Evolutionary conservation across 2,888 invertebrate species (phyloP).

Genomic region (Nowickia ferox): DNA sequence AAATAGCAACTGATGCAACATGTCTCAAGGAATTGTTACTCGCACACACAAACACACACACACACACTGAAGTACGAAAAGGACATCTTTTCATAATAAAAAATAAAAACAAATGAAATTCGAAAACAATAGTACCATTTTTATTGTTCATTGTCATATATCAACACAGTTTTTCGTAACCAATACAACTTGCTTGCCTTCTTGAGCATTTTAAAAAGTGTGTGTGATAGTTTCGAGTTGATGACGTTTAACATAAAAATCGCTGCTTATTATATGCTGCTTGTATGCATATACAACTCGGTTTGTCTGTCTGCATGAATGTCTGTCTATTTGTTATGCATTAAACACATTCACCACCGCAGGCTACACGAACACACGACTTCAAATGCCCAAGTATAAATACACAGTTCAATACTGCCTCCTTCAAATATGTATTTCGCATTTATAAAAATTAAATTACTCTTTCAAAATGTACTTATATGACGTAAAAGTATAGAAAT

Average conservation of each 20-base stretch:
- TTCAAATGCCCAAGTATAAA: too few species aligned
- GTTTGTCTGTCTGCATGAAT: not conserved
- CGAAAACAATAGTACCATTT: constrained; percentile 68
- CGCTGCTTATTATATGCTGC: constrained; percentile 24
- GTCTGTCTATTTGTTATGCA: constrained; percentile 10
- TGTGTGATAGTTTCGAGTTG: constrained; percentile 47
- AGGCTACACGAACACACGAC: too few species aligned
- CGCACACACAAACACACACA: constrained; percentile 1
- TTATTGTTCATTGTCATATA: constrained; percentile 70
- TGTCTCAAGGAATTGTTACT: constrained; percentile 13
- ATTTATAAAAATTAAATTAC: too few species aligned
- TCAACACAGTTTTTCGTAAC: constrained; percentile 62
- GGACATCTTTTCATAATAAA: constrained; percentile 49
- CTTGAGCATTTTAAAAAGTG: not conserved
- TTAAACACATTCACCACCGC: too few species aligned
- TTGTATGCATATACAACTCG: not conserved
- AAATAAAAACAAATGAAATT: constrained; percentile 13
- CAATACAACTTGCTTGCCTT: not conserved
- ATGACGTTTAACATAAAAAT: constrained; percentile 59
- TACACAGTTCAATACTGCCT: too few species aligned
- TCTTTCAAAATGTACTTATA: too few species aligned
- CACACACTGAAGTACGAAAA: not conserved
- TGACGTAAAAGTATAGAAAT: too few species aligned
- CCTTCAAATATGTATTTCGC: too few species aligned
- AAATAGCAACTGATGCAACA: constrained; percentile 56